Evolutionary conservation across 2,113 vertebrate species (phyloP), one percentile per base, ranked within the genome.

Genomic region (Hemiprocne comata): DNA sequence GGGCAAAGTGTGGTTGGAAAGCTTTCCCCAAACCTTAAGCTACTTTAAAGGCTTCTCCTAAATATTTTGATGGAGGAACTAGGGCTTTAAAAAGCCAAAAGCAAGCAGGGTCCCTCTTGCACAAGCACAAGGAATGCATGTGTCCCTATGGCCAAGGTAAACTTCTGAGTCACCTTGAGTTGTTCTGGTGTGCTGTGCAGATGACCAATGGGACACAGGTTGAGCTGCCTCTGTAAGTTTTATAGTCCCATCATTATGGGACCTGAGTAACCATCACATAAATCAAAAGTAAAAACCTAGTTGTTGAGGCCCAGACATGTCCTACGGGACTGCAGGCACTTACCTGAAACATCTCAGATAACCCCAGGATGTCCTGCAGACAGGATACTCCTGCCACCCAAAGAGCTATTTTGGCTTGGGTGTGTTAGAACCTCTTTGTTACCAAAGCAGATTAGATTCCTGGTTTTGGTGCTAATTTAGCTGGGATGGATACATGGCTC

Each of bases 281-380:
- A 81, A 90, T 38, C 48, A 54, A 38, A 2, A 42, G 2, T 23
- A 71, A 25, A 91, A 64, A 2, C 15, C 36, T 54, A 16, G 4
- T 58, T 0, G 2, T 19, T 0, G 0, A 60, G 38, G 38, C 6
- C 17, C 34, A 75, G 66, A 36, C 8, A 7, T 3, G 9, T n/a
- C 31, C 48, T 36, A 1, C 0, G 0, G 31, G 33, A 36, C 6
- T 23, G 66, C 10, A 62, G 51, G 4, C 0, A 0, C 17, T 25
- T 3, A 13, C 15, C 42, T 34, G 48, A 46, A 90, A 58, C 10
- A 25, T 64, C 34, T 40, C 23, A 57, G 76, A 11, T 38, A 40
- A 48, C 44, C 34, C 33, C 44, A 61, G 54, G 23, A 44, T 64
- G 25, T 62, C 64, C 44, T 77, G 40, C 64, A 57, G 40, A 16